phyloP scores from a whole-genome alignment of 2,888 invertebrate species.

The Rhogogaster chlorosoma region DNA sequence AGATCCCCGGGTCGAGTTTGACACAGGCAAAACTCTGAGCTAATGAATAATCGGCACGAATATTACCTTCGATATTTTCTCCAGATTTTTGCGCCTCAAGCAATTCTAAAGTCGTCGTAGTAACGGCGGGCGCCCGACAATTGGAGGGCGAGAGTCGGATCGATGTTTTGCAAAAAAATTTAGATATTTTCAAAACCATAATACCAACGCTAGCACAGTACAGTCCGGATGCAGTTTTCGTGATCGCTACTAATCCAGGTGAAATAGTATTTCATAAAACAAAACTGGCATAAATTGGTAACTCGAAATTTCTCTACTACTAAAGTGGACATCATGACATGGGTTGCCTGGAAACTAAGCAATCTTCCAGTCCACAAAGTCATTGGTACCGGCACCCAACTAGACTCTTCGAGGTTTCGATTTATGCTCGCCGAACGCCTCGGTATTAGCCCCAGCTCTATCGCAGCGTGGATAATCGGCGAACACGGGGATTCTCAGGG shows the following conservation, averaged over 20 bases:
- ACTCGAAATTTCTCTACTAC: slow-evolving; percentile 18
- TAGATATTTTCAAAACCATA: slow-evolving; percentile 79
- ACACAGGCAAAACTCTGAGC: slow-evolving; percentile 78
- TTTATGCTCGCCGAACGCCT: slow-evolving; percentile 81
- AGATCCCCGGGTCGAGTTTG: slow-evolving; percentile 80
- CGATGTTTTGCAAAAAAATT: slow-evolving; percentile 79
- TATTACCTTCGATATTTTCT: neutral
- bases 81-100: slow-evolving; percentile 79
- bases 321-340: slow-evolving; percentile 82
- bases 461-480: slow-evolving; percentile 84
- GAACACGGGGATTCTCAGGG: slow-evolving; percentile 85
- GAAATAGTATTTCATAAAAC: neutral
- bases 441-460: slow-evolving; percentile 80
- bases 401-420: slow-evolving; percentile 83
- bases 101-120: slow-evolving; percentile 79
- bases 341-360: slow-evolving; percentile 84
- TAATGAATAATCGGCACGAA: neutral
- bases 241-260: slow-evolving; percentile 81
- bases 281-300: neutral
- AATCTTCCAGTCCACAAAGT: slow-evolving; percentile 81
- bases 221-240: slow-evolving; percentile 80
- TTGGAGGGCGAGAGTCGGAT: slow-evolving; percentile 79
- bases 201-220: slow-evolving; percentile 79
- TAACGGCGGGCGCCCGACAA: slow-evolving; percentile 81
- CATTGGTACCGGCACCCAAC: slow-evolving; percentile 83